Conservation (phyloP, 2,797 vertebrate genomes). For the Onychomys arenicola region DNA sequence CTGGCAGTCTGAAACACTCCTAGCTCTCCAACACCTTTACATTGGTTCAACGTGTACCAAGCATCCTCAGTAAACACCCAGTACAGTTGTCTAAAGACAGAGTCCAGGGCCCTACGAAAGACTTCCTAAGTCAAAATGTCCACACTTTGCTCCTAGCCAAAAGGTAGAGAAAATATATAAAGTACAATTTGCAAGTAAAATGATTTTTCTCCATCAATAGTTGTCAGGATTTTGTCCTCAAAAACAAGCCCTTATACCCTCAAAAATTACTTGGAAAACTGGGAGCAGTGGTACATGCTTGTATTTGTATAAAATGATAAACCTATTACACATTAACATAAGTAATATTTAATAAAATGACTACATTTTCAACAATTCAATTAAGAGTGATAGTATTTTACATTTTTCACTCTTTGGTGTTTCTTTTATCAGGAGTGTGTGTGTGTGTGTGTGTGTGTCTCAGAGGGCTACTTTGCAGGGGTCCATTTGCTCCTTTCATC, state of each 20-base stretch:
- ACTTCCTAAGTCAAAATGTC: slow-evolving; percentile 41
- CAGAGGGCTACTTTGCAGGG: neutral
- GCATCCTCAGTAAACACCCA: neutral
- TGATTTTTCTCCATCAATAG: neutral
- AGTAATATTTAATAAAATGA: slow-evolving; percentile 54
- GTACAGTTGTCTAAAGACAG: slow-evolving; percentile 3
- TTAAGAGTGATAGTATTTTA: slow-evolving; percentile 34
- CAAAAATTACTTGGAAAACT: slow-evolving; percentile 29
- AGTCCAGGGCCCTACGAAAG: neutral
- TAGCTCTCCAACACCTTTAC: slow-evolving; percentile 44
- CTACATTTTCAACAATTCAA: slow-evolving; percentile 35
- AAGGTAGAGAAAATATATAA: neutral
- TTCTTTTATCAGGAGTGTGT: neutral
- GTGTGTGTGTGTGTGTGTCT: neutral
- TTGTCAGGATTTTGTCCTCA: slow-evolving; percentile 50
- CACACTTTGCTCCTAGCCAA: neutral
- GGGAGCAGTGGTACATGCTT: neutral
- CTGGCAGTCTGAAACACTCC: neutral
- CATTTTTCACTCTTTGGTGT: slow-evolving; percentile 55
- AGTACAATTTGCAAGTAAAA: slow-evolving; percentile 33
- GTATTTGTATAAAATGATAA: slow-evolving; percentile 15
- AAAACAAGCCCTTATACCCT: neutral
- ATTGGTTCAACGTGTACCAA: slow-evolving; percentile 1
- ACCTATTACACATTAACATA: slow-evolving; percentile 24
- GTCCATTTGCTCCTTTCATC: neutral